A percentile compares a stretch with the other conserved stretches of the same genome.
Conservation (phyloP, 2,888 invertebrate species). For the Aphodius granarius region DNA sequence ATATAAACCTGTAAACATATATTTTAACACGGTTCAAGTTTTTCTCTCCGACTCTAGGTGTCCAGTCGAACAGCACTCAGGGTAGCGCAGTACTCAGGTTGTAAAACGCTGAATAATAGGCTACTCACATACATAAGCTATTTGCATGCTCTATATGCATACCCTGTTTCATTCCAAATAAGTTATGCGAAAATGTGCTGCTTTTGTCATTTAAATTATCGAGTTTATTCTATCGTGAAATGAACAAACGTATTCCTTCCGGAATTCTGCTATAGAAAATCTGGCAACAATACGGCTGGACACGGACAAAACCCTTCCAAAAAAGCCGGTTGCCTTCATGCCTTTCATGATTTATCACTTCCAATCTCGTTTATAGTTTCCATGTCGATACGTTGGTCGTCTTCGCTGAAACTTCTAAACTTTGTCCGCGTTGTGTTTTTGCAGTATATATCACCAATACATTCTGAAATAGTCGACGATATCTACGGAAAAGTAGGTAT, state of each 20-base stretch:
- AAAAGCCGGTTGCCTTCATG: not conserved
- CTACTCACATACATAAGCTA: no score
- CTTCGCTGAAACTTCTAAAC: not conserved
- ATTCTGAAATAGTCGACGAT: not conserved
- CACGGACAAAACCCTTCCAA: not conserved
- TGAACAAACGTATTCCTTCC: not conserved
- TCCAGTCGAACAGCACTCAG: no score
- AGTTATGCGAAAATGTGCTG: not conserved
- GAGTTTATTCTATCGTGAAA: not conserved
- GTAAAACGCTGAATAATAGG: no score
- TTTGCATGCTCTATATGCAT: no score
- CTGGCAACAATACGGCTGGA: not conserved
- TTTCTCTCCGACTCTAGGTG: no score
- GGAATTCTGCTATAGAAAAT: not conserved
- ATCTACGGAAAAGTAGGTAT: no score
- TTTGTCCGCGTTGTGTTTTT: not conserved
- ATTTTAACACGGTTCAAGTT: no score
- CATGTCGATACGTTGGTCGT: not conserved
- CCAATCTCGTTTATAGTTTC: not conserved
- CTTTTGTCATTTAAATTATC: not conserved
- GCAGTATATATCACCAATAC: not conserved
- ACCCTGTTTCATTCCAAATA: not conserved
- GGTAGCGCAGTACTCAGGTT: no score
- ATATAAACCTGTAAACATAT: no score
- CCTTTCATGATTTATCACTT: not conserved